These are phyloP conservation scores for Caretta caretta DNA, from an alignment of 2,113 vertebrate species.

Conservation along the genomic window DNA sequence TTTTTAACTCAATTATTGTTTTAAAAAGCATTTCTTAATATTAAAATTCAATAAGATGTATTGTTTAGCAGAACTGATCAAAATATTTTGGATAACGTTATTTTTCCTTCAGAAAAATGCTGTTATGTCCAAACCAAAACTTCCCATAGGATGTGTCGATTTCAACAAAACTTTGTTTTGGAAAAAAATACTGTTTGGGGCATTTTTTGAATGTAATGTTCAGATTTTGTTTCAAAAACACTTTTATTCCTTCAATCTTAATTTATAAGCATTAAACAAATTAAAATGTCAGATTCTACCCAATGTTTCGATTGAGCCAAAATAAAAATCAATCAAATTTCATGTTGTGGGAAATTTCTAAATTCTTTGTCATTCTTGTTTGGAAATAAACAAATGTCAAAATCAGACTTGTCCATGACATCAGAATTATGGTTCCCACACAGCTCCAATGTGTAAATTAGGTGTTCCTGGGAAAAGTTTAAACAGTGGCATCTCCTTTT, in stretches of 20 bases:
- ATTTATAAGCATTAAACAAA: neutral
- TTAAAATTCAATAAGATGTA: neutral
- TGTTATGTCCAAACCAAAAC: neutral
- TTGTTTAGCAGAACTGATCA: neutral
- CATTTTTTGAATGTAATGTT: neutral
- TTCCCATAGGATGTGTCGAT: neutral
- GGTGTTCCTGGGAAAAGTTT: neutral
- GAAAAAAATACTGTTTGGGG: neutral
- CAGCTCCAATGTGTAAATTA: neutral
- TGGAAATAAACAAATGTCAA: neutral
- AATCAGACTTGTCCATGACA: neutral
- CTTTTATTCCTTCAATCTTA: neutral
- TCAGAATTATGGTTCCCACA: neutral
- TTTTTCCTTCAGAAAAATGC: neutral
- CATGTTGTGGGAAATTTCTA: neutral
- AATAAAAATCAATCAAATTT: neutral
- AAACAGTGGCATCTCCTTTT: neutral
- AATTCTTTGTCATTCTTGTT: neutral
- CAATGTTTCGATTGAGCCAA: neutral
- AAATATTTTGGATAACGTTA: neutral
- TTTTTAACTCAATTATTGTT: neutral
- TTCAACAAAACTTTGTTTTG: neutral
- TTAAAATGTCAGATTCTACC: neutral
- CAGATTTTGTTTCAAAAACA: neutral
- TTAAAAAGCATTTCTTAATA: neutral